Base-by-base conservation (phyloP, 2,888 invertebrate genomes). In the Dusona sp. region DNA sequence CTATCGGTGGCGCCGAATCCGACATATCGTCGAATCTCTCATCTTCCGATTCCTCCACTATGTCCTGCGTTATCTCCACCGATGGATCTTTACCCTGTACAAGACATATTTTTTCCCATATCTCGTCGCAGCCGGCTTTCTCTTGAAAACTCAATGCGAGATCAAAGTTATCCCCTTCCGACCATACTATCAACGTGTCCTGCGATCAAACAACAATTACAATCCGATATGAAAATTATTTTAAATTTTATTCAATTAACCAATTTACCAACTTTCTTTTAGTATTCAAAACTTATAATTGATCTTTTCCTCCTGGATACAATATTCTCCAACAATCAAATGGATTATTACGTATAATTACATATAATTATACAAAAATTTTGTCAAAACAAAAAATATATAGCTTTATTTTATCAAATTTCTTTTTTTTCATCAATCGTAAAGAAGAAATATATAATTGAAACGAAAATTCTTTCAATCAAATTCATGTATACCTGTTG, bases 131-230 rank as follows among this genome's bases (percentile, higher is more conserved):
- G 93, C 99, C 99, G 87, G 98, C 98, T 95, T 99, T 99, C 95
- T 99, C 99, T 96, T 99, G 99, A 96, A 99, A 99, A 96, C 99
- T 99, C 91, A 99, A 95, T 80, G 99, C 99, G 94, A 99, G 96
- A 95, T 99, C 99, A 95, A 99, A 99, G 94, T 99, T 99, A 94
- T 99, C 99, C 88, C 99, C 99, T 95, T 99, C 99, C 36, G 99
- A 99, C 99, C 99, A 99, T 42, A 99, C 99, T 94, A 99, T 99
- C 91, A 99, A 95, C 57, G 99, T 99, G 95, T 99, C 99, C 96
- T 97, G 92, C 16, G 22, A 75, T 42, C n/a, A 25, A 48, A 75
- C 16, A 13, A n/a, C n/a, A 33, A 25, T 3, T 9, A 38, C 29
- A 11, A 29, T 45, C 3, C 8, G 51, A 33, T 51, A 16, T 16